Conservation (phyloP, 1,140 invertebrate genomes). For the Sitophilus oryzae region DNA sequence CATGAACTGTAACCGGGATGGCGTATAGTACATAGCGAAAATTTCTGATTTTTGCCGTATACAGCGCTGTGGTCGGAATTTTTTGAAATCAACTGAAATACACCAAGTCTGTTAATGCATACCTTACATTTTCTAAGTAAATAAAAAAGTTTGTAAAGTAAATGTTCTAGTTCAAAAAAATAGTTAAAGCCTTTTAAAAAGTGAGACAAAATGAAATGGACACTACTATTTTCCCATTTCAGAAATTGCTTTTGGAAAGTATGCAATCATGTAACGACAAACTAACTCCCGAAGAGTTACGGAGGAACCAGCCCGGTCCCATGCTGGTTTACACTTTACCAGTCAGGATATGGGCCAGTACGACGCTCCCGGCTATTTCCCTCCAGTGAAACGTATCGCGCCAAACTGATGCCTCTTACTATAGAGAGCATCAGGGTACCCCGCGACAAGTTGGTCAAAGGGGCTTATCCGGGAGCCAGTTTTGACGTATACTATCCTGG, state of each 20-base stretch:
- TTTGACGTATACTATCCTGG: conserved; percentile 75
- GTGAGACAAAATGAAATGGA: not conserved
- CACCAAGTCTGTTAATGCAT: too few relatives aligned
- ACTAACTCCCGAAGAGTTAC: conserved; percentile 66
- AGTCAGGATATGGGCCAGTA: conserved; percentile 51
- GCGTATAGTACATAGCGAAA: too few relatives aligned
- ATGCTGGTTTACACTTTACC: conserved; percentile 72
- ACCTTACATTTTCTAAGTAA: too few relatives aligned
- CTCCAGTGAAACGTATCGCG: conserved; percentile 54
- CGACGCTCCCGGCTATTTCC: conserved; percentile 61
- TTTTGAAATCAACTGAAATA: too few relatives aligned
- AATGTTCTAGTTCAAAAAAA: too few relatives aligned
- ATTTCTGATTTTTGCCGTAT: too few relatives aligned
- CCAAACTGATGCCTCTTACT: conserved; percentile 49
- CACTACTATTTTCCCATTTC: conserved; percentile 25
- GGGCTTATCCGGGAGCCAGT: conserved; percentile 64
- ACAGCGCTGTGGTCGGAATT: too few relatives aligned
- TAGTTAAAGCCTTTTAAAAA: too few relatives aligned
- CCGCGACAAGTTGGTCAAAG: conserved; percentile 59
- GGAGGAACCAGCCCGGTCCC: conserved; percentile 77
- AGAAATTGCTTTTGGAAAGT: conserved; percentile 64
- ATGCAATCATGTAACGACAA: conserved; percentile 65
- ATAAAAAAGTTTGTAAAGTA: too few relatives aligned
- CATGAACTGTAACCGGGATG: too few relatives aligned
- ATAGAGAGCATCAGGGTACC: conserved; percentile 58